Percentiles rank a stretch among this genome's conserved stretches.
phyloP scores from a whole-genome alignment of 1,140 invertebrate species.

The Belonocnema kinseyi region DNA sequence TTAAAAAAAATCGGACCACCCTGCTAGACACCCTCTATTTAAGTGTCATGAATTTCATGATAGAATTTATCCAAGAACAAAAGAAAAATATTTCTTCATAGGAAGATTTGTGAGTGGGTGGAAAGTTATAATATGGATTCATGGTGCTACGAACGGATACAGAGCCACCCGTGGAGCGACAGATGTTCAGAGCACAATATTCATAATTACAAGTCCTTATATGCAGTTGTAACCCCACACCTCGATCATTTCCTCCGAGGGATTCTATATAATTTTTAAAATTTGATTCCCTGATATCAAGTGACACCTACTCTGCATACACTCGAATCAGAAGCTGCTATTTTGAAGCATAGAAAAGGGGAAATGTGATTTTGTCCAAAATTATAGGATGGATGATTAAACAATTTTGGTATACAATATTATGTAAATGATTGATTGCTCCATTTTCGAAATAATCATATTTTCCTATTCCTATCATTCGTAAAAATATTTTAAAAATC shows the following conservation, averaged over 20 bases:
- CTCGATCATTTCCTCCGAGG: conserved; percentile 23
- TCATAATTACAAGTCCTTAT: conserved; percentile 37
- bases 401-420: too few relatives aligned
- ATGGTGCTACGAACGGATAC: conserved; percentile 27
- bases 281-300: conserved; percentile 24
- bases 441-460: too few relatives aligned
- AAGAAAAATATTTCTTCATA: not conserved
- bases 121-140: conserved; percentile 12
- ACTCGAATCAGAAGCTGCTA: not conserved
- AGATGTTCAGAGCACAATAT: conserved; percentile 41
- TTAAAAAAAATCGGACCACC: too few relatives aligned
- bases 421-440: too few relatives aligned
- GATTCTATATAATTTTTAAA: conserved; percentile 25
- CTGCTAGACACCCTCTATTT: too few relatives aligned
- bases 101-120: not conserved
- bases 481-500: too few relatives aligned
- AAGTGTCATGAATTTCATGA: too few relatives aligned
- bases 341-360: too few relatives aligned
- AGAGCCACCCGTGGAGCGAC: conserved; percentile 36
- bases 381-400: too few relatives aligned
- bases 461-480: too few relatives aligned
- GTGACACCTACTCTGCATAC: conserved; percentile 5
- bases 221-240: conserved; percentile 30
- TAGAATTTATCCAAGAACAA: too few relatives aligned
- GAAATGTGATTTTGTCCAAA: too few relatives aligned